Conservation (phyloP, 2,888 invertebrate genomes). For the Lymantria monacha region DNA sequence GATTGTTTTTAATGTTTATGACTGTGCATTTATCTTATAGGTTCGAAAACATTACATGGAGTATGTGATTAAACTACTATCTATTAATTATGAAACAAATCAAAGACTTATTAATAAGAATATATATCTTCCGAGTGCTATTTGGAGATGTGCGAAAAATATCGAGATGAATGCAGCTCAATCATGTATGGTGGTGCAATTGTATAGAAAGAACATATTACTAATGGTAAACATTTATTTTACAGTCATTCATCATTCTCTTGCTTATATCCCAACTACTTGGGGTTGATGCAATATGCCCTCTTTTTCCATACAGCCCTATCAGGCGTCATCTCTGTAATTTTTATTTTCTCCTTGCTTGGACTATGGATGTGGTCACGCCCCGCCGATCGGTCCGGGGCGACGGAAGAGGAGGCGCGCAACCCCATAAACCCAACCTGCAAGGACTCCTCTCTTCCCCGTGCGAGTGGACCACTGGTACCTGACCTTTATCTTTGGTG, state of each 20-base stretch:
- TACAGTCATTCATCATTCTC: neutral
- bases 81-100: slow-evolving; percentile 67
- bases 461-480: too few species aligned
- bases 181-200: slow-evolving; percentile 67
- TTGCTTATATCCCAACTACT: too few species aligned
- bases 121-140: slow-evolving; percentile 70
- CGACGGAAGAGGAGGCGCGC: too few species aligned
- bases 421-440: too few species aligned
- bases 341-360: too few species aligned
- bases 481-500: too few species aligned
- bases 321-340: too few species aligned
- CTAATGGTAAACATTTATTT: slow-evolving; percentile 45
- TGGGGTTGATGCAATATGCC: too few species aligned
- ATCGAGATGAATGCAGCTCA: slow-evolving; percentile 71
- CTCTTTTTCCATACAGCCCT: too few species aligned
- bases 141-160: slow-evolving; percentile 72
- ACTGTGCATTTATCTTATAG: slow-evolving; percentile 35
- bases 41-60: slow-evolving; percentile 77
- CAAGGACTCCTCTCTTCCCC: too few species aligned
- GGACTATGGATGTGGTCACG: too few species aligned
- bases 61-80: slow-evolving; percentile 63
- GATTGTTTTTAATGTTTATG: neutral
- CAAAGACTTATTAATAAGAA: slow-evolving; percentile 65
- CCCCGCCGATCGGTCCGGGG: too few species aligned
- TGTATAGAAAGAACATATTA: slow-evolving; percentile 66